Conservation (phyloP, 2,888 invertebrate species). For the Dichetophora obliterata region DNA sequence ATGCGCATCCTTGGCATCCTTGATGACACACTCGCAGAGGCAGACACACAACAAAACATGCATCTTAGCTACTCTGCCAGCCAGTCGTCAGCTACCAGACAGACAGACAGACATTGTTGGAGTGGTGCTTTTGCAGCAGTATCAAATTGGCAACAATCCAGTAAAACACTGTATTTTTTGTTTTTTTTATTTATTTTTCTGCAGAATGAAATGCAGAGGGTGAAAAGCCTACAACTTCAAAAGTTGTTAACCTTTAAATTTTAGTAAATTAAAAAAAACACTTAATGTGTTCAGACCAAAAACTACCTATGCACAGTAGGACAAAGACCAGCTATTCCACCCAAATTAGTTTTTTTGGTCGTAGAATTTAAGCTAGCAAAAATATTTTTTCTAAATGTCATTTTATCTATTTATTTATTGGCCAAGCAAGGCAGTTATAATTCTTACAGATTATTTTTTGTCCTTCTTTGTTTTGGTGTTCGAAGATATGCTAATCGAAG, state of each 20-base stretch:
- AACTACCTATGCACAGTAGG: too few relatives aligned
- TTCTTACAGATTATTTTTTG: too few relatives aligned
- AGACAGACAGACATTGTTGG: not conserved
- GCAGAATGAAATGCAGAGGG: too few relatives aligned
- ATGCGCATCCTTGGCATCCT: conserved; percentile 6
- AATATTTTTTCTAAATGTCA: too few relatives aligned
- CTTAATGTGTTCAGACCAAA: not conserved
- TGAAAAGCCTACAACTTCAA: not conserved
- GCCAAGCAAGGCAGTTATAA: too few relatives aligned
- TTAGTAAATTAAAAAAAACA: not conserved
- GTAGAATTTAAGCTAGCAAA: too few relatives aligned
- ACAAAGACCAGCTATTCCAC: too few relatives aligned
- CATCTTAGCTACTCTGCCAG: not conserved
- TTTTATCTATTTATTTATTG: too few relatives aligned
- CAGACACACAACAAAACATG: not conserved
- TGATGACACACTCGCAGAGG: not conserved
- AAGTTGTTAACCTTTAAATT: conserved; percentile 2
- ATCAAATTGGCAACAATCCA: conserved; percentile 29
- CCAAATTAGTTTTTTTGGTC: too few relatives aligned
- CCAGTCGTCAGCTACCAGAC: not conserved
- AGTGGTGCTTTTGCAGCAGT: not conserved
- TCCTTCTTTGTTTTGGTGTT: too few relatives aligned
- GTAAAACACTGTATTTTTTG: not conserved
- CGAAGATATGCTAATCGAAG: too few relatives aligned
- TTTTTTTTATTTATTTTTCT: too few relatives aligned